Evolutionary conservation across 2,888 invertebrate species (phyloP).

Genomic region (Chaitophorus viminalis): DNA sequence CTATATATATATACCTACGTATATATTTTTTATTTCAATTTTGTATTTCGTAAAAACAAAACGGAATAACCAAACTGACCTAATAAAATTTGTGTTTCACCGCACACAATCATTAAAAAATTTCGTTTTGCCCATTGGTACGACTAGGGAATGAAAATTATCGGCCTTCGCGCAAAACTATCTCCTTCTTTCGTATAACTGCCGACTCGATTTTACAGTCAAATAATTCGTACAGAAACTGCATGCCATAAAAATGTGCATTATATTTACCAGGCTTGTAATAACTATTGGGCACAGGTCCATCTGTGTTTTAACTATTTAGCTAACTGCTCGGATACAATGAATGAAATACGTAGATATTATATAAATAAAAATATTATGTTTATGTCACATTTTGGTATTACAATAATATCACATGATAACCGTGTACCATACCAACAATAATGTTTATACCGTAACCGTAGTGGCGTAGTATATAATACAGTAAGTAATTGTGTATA

Average conservation of each 20-base stretch:
- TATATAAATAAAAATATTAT: neutral
- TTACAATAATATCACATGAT: no score
- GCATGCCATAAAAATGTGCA: neutral
- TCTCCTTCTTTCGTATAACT: neutral
- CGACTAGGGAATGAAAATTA: neutral
- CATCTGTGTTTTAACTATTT: neutral
- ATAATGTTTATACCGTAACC: no score
- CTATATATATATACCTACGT: neutral
- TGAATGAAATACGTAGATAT: neutral
- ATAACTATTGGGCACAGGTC: neutral
- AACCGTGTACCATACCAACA: no score
- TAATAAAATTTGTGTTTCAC: neutral
- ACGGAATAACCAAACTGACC: neutral
- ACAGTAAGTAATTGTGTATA: no score
- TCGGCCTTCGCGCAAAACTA: neutral
- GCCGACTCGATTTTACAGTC: neutral
- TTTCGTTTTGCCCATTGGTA: neutral
- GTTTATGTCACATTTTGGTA: neutral
- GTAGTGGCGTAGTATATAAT: no score
- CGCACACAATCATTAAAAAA: neutral
- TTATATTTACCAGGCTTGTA: neutral
- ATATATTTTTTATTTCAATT: neutral
- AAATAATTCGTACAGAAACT: neutral
- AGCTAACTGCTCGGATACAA: neutral
- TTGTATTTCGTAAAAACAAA: constrained; percentile 1